These are phyloP conservation scores for Plusia festucae DNA, from an alignment of 2,888 invertebrate species.

Conservation along the genomic window DNA sequence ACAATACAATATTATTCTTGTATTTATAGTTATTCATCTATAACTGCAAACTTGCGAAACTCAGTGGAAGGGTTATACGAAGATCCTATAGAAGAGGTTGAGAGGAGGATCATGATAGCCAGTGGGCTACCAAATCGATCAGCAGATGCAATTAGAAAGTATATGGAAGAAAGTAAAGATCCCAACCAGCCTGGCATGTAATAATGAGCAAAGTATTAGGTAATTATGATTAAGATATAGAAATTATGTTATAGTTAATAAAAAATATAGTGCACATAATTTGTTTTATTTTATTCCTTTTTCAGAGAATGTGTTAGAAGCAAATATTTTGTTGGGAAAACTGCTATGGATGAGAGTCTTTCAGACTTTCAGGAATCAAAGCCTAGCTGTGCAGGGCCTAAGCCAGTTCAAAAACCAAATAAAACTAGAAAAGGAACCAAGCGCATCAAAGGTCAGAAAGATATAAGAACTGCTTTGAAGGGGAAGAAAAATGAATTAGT, in stretches of 20 bases:
- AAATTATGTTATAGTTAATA: conserved; percentile 50
- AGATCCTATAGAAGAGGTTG: conserved; percentile 82
- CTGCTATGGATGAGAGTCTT: conserved; percentile 82
- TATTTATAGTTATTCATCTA: conserved; percentile 68
- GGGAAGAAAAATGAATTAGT: conserved; percentile 77
- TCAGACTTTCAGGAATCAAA: conserved; percentile 80
- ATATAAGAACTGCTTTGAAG: conserved; percentile 78
- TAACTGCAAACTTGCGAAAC: conserved; percentile 71
- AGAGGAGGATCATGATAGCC: conserved; percentile 79
- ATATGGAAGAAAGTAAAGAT: conserved; percentile 68
- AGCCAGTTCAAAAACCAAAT: conserved; percentile 59
- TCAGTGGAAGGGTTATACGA: conserved; percentile 73
- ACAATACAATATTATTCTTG: neutral
- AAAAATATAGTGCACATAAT: conserved; percentile 43
- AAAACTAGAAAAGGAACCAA: conserved; percentile 68
- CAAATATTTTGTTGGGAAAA: conserved; percentile 74
- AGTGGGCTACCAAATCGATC: conserved; percentile 72
- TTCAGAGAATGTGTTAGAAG: conserved; percentile 69
- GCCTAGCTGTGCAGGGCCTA: conserved; percentile 68
- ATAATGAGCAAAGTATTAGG: conserved; percentile 67
- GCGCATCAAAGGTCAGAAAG: conserved; percentile 76
- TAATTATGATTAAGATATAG: conserved; percentile 64
- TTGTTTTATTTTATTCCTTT: conserved; percentile 73
- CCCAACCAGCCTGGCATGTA: conserved; percentile 76
- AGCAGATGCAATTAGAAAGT: conserved; percentile 66